phyloP scores from a whole-genome alignment of 2,797 vertebrate genomes.

The Cichlasoma orientale region DNA sequence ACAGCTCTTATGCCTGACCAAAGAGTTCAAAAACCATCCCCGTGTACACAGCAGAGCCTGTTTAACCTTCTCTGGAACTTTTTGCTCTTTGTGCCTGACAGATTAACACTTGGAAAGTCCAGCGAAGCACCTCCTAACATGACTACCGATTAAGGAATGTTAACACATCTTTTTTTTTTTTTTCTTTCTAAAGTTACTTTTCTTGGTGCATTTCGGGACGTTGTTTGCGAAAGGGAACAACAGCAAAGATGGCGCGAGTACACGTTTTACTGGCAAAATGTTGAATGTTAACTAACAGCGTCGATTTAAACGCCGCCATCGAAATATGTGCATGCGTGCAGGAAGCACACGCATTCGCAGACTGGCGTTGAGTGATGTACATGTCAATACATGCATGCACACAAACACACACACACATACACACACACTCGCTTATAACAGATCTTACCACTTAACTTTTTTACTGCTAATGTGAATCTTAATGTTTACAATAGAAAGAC shows the following conservation, averaged over 20 bases:
- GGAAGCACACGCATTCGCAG: conserved; percentile 19
- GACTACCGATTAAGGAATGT: conserved; percentile 61
- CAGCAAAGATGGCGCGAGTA: background rate
- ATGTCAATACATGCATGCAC: conserved; percentile 20
- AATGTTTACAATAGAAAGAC: conserved; percentile 73
- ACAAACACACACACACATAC: conserved; percentile 13
- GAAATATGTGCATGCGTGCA: conserved; percentile 52
- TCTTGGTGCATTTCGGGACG: conserved; percentile 19
- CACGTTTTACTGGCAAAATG: background rate
- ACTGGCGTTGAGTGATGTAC: background rate
- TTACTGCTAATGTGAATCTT: conserved; percentile 70
- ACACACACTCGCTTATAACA: conserved; percentile 16
- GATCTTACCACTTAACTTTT: conserved; percentile 28
- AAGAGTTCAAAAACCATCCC: conserved; percentile 48
- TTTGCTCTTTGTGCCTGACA: conserved; percentile 59
- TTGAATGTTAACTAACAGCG: conserved; percentile 58
- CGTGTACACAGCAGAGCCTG: conserved; percentile 3
- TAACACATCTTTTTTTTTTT: background rate
- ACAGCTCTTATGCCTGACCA: conserved; percentile 52
- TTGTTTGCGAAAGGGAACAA: background rate
- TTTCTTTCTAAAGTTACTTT: conserved; percentile 1
- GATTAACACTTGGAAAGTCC: conserved; percentile 37
- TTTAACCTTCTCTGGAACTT: conserved; percentile 25
- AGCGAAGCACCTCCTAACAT: conserved; percentile 27
- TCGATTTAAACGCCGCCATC: conserved; percentile 30